Base-by-base conservation (phyloP, 2,888 invertebrate species). In the Torymus auratus region DNA sequence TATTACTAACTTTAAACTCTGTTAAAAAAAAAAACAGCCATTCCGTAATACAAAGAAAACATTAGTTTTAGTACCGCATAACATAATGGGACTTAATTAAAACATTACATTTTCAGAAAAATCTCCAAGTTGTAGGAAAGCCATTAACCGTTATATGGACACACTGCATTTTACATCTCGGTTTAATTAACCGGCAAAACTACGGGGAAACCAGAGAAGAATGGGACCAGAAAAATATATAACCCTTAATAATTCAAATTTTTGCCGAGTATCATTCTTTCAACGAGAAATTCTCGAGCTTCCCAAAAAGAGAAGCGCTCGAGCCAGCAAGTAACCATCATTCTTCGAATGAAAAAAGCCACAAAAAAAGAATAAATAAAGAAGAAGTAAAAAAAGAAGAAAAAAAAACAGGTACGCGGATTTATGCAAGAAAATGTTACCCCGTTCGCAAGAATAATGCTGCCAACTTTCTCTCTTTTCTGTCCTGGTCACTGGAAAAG, bases 341-440 rank as follows among this genome's bases (percentile, higher is more conserved):
- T 56, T 62, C 65, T 60, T 65, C 12, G 14, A n/a, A 56, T n/a
- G 3, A 20, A 11, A 53, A 15, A 53, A 72, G 13, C 28, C 2
- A 41, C 12, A 15, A 17, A 15, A 68, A 68, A 72, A 52, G 13
- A 55, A 23, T 2, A 17, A 10, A 62, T 15, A 53, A 72, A 23
- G 14, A 14, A n/a, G 52, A 15, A 50, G 13, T 60, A 67, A 72
- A 52, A 41, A 14, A 52, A 52, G 15, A 12, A 13, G n/a, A 65
- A 55, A 55, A 64, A 41, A 56, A 2, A 53, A n/a, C 3, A 3
- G 62, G 53, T 69, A 28, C 28, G 2, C 17, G 20, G 76, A 76
- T 76, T 76, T 76, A 76, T 72, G 78, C 72, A 78, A 52, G 72
- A 78, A 72, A 72, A 78, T 56, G 70, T 67, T 28, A 52, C 53